A percentile compares a stretch with the other conserved stretches of the same genome.
Evolutionary conservation across 2,888 invertebrate genomes (phyloP).

Genomic region (Cheilosia urbana): DNA sequence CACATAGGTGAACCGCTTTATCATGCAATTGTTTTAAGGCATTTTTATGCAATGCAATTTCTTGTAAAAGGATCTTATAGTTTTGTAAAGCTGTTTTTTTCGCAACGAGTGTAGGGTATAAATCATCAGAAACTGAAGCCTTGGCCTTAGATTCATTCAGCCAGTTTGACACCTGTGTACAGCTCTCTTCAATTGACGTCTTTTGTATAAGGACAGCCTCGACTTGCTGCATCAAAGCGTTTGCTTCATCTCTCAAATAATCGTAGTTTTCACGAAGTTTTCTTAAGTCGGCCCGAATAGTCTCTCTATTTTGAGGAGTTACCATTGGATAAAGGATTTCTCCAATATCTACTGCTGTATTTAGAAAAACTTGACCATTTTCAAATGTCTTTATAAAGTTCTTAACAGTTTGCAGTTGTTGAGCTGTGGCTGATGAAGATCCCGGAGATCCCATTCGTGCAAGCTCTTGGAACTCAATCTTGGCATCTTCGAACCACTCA

Average conservation of each 20-base stretch:
- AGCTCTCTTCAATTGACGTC: constrained; percentile 96
- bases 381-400: constrained; percentile 87
- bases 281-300: constrained; percentile 92
- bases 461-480: constrained; percentile 89
- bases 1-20: constrained; percentile 91
- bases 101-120: constrained; percentile 92
- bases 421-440: constrained; percentile 89
- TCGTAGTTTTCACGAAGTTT: constrained; percentile 93
- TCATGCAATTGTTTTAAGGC: constrained; percentile 93
- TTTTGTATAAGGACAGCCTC: constrained; percentile 95
- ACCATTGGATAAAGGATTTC: constrained; percentile 95
- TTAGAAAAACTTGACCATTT: constrained; percentile 90
- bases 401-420: constrained; percentile 91
- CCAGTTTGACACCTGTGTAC: constrained; percentile 94
- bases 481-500: constrained; percentile 91
- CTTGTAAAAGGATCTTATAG: constrained; percentile 92
- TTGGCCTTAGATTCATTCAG: constrained; percentile 91
- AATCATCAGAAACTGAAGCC: constrained; percentile 88
- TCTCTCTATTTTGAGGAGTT: constrained; percentile 93
- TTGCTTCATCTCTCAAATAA: constrained; percentile 92
- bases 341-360: constrained; percentile 92
- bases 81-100: constrained; percentile 94
- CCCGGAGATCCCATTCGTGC: constrained; percentile 89
- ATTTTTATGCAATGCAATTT: constrained; percentile 93
- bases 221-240: constrained; percentile 92